phyloP scores from a whole-genome alignment of 2,797 vertebrate genomes.

The Halcyon smyrnensis region DNA sequence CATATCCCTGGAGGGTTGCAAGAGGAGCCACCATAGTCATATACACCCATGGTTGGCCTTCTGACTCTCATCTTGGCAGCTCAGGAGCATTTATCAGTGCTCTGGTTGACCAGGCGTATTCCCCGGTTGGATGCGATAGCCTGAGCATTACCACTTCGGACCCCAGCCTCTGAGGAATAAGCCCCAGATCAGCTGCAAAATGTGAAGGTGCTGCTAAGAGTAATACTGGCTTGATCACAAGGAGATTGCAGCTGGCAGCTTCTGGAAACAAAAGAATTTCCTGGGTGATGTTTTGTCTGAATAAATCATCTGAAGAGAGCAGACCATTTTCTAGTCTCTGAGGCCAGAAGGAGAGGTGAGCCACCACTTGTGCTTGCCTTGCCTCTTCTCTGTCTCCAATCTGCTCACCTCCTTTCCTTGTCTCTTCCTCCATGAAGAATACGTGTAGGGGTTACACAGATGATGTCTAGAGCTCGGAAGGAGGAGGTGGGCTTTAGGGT shows the following conservation, averaged over 20 bases:
- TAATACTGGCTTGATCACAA: not conserved
- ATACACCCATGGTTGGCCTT: too few relatives aligned
- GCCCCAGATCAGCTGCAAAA: not conserved
- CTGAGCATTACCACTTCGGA: too few relatives aligned
- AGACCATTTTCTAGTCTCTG: not conserved
- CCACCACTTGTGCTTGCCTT: not conserved
- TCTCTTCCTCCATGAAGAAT: not conserved
- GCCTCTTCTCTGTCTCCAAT: not conserved
- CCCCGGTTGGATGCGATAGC: too few relatives aligned
- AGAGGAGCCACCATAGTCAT: not conserved
- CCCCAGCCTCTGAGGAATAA: not conserved
- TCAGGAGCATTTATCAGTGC: too few relatives aligned
- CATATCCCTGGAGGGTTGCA: not conserved
- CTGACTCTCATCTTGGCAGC: too few relatives aligned
- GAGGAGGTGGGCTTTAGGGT: rapidly evolving
- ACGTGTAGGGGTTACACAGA: not conserved
- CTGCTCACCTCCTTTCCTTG: rapidly evolving
- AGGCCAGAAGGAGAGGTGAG: not conserved
- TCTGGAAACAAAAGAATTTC: not conserved
- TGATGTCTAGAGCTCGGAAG: not conserved
- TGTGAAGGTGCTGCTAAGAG: not conserved
- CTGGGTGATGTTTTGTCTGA: not conserved
- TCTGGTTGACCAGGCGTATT: too few relatives aligned
- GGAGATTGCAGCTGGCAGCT: not conserved
- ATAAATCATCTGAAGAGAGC: not conserved